Evolutionary conservation across 2,888 invertebrate genomes (phyloP).

Genomic region (Platycheirus rosarum): DNA sequence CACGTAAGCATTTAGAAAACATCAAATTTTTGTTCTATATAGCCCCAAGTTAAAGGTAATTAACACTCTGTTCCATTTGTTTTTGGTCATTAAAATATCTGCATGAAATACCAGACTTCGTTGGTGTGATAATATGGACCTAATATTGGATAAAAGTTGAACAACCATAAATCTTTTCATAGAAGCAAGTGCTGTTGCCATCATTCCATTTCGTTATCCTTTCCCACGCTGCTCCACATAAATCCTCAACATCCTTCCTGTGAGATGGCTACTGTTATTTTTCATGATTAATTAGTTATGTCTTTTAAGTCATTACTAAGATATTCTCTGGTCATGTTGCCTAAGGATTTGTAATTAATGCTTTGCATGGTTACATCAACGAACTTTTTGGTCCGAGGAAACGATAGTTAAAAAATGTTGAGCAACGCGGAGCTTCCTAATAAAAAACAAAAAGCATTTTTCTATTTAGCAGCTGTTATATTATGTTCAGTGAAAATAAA

Average conservation of each 20-base stretch:
- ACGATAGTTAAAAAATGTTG: too few relatives aligned
- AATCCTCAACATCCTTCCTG: not conserved
- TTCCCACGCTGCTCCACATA: not conserved
- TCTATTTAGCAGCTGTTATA: not conserved
- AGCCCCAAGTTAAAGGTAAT: too few relatives aligned
- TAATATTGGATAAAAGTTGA: slow-evolving; percentile 32
- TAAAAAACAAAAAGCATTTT: not conserved
- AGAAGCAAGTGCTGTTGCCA: slow-evolving; percentile 37
- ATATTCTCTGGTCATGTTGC: not conserved
- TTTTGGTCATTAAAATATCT: too few relatives aligned
- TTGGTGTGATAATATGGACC: not conserved
- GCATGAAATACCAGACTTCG: too few relatives aligned
- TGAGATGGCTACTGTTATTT: not conserved
- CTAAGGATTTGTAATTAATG: not conserved
- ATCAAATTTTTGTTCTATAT: too few relatives aligned
- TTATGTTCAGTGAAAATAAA: not conserved
- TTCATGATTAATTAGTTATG: not conserved
- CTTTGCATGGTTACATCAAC: not conserved
- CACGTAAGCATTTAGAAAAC: too few relatives aligned
- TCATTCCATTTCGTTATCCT: slow-evolving; percentile 5
- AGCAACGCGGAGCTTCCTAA: not conserved
- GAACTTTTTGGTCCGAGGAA: too few relatives aligned
- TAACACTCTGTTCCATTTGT: too few relatives aligned
- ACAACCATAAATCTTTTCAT: slow-evolving; percentile 48
- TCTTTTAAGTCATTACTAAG: not conserved